Conservation (phyloP, 2,113 vertebrate species). For the Dicerorhinus sumatrensis region DNA sequence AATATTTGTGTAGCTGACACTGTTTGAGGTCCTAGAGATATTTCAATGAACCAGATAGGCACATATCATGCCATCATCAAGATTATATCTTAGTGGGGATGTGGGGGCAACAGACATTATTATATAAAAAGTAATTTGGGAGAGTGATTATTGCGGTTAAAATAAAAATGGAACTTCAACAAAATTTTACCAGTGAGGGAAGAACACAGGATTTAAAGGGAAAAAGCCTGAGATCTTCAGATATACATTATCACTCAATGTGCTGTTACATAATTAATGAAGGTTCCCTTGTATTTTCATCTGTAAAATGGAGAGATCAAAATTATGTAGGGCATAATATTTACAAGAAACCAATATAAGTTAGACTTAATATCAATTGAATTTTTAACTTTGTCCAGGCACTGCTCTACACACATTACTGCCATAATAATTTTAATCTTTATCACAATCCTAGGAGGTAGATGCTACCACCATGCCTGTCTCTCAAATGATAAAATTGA, state of each 20-base stretch:
- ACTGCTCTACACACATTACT: neutral
- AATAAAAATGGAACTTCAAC: neutral
- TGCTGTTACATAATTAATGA: neutral
- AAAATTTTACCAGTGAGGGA: neutral
- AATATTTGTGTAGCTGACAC: neutral
- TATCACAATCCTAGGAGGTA: neutral
- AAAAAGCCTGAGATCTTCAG: neutral
- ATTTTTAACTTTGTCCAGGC: neutral
- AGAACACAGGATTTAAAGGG: neutral
- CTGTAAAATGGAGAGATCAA: neutral
- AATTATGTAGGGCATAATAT: neutral
- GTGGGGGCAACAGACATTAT: neutral
- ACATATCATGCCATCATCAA: neutral
- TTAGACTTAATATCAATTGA: neutral
- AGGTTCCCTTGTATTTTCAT: neutral
- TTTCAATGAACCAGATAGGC: neutral
- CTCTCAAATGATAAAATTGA: neutral
- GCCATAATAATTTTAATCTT: neutral
- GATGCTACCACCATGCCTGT: neutral
- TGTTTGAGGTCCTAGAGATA: neutral
- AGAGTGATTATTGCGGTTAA: neutral
- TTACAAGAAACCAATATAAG: neutral
- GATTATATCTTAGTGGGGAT: neutral
- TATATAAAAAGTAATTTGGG: neutral
- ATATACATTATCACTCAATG: fast-evolving